phyloP scores from a whole-genome alignment of 2,113 vertebrate genomes.

The Myiozetetes cayanensis region DNA sequence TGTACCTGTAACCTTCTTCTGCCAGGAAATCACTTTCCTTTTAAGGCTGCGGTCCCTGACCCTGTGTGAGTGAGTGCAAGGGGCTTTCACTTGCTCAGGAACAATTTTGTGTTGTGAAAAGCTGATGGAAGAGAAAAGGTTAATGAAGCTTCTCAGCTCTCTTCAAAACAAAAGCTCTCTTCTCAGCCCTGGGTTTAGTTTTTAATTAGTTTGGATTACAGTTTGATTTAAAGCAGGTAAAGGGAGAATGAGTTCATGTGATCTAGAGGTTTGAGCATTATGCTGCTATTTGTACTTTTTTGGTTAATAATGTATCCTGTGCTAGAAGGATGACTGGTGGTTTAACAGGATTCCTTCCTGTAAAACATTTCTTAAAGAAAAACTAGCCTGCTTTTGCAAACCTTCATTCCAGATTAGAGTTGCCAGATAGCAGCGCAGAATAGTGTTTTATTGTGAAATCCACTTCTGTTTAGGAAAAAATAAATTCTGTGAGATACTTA shows the following conservation, averaged over 20 bases:
- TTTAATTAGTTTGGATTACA: constrained; percentile 72
- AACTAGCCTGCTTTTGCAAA: not conserved
- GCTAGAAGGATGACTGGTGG: not conserved
- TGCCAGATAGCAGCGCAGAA: not conserved
- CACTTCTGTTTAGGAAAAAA: constrained; percentile 12
- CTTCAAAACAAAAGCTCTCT: constrained; percentile 43
- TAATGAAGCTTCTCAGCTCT: constrained; percentile 46
- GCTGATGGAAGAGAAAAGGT: constrained; percentile 43
- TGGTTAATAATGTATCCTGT: constrained; percentile 33
- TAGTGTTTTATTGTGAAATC: constrained; percentile 26
- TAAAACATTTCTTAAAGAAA: not conserved
- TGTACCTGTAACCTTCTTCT: not conserved
- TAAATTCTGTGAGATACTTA: not conserved
- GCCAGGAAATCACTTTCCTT: not conserved
- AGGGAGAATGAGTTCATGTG: constrained; percentile 39
- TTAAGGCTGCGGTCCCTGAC: not conserved
- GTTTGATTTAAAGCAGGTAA: constrained; percentile 45
- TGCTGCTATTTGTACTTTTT: constrained; percentile 27
- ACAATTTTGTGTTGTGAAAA: constrained; percentile 8
- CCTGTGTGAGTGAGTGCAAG: not conserved
- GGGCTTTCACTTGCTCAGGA: not conserved
- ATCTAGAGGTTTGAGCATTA: constrained; percentile 36
- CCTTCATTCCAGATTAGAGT: not conserved
- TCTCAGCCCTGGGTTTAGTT: constrained; percentile 57
- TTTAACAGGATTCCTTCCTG: constrained; percentile 3